These are phyloP conservation scores for Hylia prasina DNA, from an alignment of 2,113 vertebrate genomes.

Conservation along the genomic window DNA sequence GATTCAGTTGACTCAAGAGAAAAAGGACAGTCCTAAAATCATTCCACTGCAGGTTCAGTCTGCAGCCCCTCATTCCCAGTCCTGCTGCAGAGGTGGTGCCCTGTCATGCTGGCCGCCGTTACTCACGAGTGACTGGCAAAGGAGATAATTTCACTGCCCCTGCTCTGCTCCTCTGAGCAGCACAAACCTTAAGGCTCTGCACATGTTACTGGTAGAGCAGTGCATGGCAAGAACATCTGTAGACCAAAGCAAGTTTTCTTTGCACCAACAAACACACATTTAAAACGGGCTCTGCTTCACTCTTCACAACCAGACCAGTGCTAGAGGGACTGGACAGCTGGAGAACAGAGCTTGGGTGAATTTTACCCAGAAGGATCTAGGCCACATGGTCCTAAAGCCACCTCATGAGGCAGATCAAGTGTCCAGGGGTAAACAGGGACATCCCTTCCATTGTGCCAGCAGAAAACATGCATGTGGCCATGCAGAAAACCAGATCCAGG, in stretches of 20 bases:
- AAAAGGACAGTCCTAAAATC: neutral
- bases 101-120: rapidly evolving
- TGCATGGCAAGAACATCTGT: neutral
- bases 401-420: neutral
- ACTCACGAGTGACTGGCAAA: rapidly evolving
- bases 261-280: neutral
- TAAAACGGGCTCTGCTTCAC: neutral
- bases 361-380: neutral
- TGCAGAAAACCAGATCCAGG: neutral
- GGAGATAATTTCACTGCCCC: neutral
- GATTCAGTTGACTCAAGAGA: neutral
- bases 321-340: neutral
- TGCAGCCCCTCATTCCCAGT: neutral
- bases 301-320: neutral
- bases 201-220: neutral
- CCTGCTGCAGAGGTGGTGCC: neutral
- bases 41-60: neutral
- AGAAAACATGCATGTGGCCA: neutral
- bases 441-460: neutral
- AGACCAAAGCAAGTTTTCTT: neutral
- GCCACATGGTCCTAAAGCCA: neutral
- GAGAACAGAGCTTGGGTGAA: neutral
- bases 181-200: neutral
- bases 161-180: neutral
- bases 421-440: rapidly evolving